phyloP scores from a whole-genome alignment of 2,113 vertebrate species.

The Bos indicus region DNA sequence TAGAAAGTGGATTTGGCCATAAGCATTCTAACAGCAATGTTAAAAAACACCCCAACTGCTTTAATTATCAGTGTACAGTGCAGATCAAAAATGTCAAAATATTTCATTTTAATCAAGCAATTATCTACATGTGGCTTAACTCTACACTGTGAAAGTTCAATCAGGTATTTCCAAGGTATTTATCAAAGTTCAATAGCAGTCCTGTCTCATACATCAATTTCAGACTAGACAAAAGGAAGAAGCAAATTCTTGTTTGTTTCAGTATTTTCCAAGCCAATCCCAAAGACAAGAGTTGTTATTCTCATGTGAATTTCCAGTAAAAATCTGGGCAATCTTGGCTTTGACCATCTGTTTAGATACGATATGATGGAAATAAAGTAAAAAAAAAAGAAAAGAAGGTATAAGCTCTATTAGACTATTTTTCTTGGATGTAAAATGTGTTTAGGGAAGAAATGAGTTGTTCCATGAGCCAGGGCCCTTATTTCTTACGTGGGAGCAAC shows the following conservation, averaged over 20 bases:
- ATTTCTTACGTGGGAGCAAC: not conserved
- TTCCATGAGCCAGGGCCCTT: not conserved
- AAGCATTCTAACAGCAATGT: not conserved
- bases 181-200: not conserved
- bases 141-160: not conserved
- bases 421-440: not conserved
- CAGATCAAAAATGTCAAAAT: not conserved
- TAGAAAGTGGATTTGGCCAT: not conserved
- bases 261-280: not conserved
- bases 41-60: not conserved
- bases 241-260: not conserved
- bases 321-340: not conserved
- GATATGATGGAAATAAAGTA: not conserved
- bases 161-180: not conserved
- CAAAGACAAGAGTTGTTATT: not conserved
- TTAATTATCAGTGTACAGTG: not conserved
- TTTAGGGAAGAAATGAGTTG: not conserved
- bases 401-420: not conserved
- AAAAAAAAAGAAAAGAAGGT: not conserved
- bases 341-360: not conserved
- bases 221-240: constrained; percentile 17
- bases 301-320: not conserved
- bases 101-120: not conserved
- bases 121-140: not conserved
- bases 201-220: not conserved